These are phyloP conservation scores for Polyergus mexicanus DNA, from an alignment of 1,140 invertebrate genomes.

Conservation along the genomic window DNA sequence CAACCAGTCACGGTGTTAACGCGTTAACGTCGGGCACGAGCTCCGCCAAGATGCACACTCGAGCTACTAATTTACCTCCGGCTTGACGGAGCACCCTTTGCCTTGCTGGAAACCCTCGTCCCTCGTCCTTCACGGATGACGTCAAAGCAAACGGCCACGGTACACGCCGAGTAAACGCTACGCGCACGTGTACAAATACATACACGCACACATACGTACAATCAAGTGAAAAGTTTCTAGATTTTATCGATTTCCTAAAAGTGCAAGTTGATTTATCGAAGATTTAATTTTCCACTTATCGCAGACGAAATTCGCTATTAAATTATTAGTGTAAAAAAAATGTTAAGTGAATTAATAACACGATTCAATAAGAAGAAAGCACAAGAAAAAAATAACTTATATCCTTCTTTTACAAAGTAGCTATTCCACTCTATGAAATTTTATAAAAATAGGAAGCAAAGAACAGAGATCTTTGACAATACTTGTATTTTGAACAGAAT, in stretches of 20 bases:
- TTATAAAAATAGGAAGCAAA: neutral
- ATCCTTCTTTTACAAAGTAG: too few relatives aligned
- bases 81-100: conserved; percentile 27
- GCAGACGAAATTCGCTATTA: neutral
- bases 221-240: neutral
- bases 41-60: conserved; percentile 52
- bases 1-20: conserved; percentile 51
- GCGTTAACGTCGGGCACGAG: conserved; percentile 50
- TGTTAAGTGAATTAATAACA: neutral
- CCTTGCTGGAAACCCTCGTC: conserved; percentile 52
- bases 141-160: conserved; percentile 67
- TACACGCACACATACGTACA: neutral
- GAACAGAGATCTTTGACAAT: neutral
- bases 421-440: neutral
- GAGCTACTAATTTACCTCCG: conserved; percentile 65
- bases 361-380: too few relatives aligned
- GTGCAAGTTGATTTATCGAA: neutral
- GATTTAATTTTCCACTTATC: neutral
- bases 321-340: neutral
- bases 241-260: neutral
- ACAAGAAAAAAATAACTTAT: too few relatives aligned
- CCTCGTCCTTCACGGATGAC: conserved; percentile 53
- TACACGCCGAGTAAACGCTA: conserved; percentile 31
- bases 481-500: neutral
- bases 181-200: neutral